These are phyloP conservation scores for Aphyosemion australe DNA, from an alignment of 2,113 vertebrate species.

Conservation along the genomic window DNA sequence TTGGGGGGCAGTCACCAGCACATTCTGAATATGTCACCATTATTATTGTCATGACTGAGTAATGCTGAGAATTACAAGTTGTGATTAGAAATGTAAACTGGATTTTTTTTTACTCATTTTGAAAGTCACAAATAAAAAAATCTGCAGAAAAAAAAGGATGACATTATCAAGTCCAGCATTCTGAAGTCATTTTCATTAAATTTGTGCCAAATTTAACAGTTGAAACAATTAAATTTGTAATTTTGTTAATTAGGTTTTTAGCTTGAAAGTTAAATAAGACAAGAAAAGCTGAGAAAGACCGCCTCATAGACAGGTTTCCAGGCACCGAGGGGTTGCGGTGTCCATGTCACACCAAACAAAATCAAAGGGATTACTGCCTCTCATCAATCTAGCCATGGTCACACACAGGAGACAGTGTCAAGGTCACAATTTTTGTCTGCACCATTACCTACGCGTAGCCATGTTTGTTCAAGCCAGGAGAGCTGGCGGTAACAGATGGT, in stretches of 20 bases:
- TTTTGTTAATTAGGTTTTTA: too few relatives aligned
- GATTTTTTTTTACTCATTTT: not conserved
- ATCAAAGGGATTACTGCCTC: slow-evolving; percentile 59
- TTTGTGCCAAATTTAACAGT: too few relatives aligned
- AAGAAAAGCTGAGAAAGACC: too few relatives aligned
- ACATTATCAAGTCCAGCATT: not conserved
- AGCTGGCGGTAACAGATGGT: slow-evolving; percentile 76
- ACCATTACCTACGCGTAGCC: slow-evolving; percentile 77
- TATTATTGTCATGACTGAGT: not conserved
- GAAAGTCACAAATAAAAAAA: not conserved
- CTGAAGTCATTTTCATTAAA: not conserved
- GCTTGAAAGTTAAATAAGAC: too few relatives aligned
- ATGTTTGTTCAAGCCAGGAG: slow-evolving; percentile 76
- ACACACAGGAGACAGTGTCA: slow-evolving; percentile 75
- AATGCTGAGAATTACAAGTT: not conserved
- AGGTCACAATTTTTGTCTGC: slow-evolving; percentile 78
- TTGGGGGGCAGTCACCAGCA: too few relatives aligned
- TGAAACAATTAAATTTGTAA: too few relatives aligned
- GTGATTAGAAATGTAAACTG: not conserved
- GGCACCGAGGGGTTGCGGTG: slow-evolving; percentile 69
- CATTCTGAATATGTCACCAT: too few relatives aligned
- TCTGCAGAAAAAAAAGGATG: not conserved
- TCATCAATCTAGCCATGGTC: slow-evolving; percentile 75
- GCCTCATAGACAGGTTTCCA: slow-evolving; percentile 70
- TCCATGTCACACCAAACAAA: slow-evolving; percentile 60